Percentiles rank a stretch among this genome's conserved stretches.
Conservation (phyloP, 2,888 invertebrate genomes). For the Oxyteleia sp. region DNA sequence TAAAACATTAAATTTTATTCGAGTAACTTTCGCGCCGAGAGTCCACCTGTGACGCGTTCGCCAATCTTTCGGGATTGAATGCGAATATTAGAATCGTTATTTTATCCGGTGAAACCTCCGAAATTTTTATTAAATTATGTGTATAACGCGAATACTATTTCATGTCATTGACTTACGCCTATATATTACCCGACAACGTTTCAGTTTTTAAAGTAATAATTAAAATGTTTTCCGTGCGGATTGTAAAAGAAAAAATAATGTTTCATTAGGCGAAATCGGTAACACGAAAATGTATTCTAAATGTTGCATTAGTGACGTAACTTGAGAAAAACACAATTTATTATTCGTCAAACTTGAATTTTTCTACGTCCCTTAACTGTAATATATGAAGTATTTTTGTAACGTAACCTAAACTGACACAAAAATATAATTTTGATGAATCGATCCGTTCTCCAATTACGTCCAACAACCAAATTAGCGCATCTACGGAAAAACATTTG, state of each 20-base stretch:
- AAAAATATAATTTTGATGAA: neutral
- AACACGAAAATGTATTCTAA: slow-evolving; percentile 68
- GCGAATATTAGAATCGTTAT: slow-evolving; percentile 66
- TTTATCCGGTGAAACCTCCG: slow-evolving; percentile 61
- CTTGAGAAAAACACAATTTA: slow-evolving; percentile 24
- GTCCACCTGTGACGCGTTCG: slow-evolving; percentile 53
- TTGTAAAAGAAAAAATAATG: slow-evolving; percentile 27
- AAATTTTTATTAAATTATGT: slow-evolving; percentile 34
- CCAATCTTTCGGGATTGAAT: slow-evolving; percentile 45
- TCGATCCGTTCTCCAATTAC: slow-evolving; percentile 37
- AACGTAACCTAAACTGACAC: neutral
- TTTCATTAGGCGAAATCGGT: slow-evolving; percentile 49
- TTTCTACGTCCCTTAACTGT: slow-evolving; percentile 23
- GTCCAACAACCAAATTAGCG: slow-evolving; percentile 38
- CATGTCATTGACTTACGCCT: slow-evolving; percentile 50
- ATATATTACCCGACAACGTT: slow-evolving; percentile 35
- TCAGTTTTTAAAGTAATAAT: neutral
- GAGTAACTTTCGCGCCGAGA: slow-evolving; percentile 71
- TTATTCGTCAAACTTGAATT: slow-evolving; percentile 7
- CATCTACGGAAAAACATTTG: slow-evolving; percentile 74
- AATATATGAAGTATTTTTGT: slow-evolving; percentile 63
- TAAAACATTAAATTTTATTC: slow-evolving; percentile 24
- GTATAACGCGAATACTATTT: slow-evolving; percentile 49
- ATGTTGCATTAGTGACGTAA: slow-evolving; percentile 58
- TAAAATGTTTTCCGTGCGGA: slow-evolving; percentile 32